Evolutionary conservation across 2,113 vertebrate genomes (phyloP).

Genomic region (Carassius gibelio): DNA sequence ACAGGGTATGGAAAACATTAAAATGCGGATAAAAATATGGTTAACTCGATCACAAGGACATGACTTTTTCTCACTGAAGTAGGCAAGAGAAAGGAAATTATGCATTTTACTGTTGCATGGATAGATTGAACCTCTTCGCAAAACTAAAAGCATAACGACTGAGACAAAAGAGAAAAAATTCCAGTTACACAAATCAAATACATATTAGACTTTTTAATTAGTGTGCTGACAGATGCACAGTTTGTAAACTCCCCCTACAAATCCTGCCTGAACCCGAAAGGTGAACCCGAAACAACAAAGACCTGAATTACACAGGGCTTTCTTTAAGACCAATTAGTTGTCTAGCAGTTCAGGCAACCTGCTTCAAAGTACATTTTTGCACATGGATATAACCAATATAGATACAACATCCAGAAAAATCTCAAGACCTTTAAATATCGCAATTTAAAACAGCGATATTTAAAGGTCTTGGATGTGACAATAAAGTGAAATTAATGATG

Average conservation of each 20-base stretch:
- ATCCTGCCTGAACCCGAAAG: too few species aligned
- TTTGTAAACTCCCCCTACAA: background rate
- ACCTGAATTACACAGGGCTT: background rate
- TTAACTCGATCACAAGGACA: background rate
- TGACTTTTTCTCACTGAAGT: background rate
- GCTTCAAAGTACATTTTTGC: background rate
- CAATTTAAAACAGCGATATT: background rate
- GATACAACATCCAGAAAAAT: background rate
- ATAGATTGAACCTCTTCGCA: background rate
- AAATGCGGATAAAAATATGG: background rate
- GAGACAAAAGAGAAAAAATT: background rate
- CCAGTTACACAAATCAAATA: background rate
- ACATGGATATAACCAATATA: background rate
- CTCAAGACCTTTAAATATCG: background rate
- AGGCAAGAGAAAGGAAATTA: background rate
- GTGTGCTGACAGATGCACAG: background rate
- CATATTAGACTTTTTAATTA: background rate
- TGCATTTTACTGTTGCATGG: background rate
- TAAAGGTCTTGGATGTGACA: background rate
- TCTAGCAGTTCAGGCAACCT: background rate
- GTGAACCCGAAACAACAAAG: slow-evolving; percentile 15
- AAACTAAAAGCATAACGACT: background rate
- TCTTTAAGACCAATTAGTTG: slow-evolving; percentile 9
- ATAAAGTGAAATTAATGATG: background rate
- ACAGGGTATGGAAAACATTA: background rate